phyloP scores from a whole-genome alignment of 2,888 invertebrate species.

The Melanargia galathea region DNA sequence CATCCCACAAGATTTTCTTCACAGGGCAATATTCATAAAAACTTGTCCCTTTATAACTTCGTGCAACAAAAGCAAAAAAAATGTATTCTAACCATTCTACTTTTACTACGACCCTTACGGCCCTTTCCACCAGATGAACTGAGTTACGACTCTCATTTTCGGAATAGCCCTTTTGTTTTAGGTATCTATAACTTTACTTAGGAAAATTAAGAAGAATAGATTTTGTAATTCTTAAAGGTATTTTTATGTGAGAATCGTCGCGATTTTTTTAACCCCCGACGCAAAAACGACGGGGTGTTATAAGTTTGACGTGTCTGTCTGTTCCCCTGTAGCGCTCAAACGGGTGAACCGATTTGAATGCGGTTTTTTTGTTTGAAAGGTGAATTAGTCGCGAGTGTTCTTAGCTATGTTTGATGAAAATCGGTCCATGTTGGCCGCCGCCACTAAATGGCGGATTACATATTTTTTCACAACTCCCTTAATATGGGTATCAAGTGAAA shows the following conservation, averaged over 20 bases:
- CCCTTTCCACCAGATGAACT: constrained; percentile 16
- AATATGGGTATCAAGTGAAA: too few relatives aligned
- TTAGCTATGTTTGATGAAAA: too few relatives aligned
- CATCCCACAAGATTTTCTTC: neutral
- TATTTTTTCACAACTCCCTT: too few relatives aligned
- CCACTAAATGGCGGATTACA: too few relatives aligned
- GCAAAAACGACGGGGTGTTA: too few relatives aligned
- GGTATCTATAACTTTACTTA: constrained; percentile 8
- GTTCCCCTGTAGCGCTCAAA: too few relatives aligned
- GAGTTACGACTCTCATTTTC: constrained; percentile 14
- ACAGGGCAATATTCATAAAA: neutral
- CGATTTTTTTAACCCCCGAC: neutral
- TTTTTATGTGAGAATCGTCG: neutral
- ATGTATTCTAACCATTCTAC: neutral
- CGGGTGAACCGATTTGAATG: too few relatives aligned
- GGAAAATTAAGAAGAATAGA: constrained; percentile 9
- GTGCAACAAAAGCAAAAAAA: constrained; percentile 6
- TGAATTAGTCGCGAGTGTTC: too few relatives aligned
- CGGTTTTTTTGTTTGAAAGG: too few relatives aligned
- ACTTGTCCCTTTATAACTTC: neutral
- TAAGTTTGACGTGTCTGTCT: too few relatives aligned
- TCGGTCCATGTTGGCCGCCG: too few relatives aligned
- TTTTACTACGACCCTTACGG: constrained; percentile 17
- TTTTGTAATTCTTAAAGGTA: neutral
- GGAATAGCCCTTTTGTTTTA: constrained; percentile 15